These are phyloP conservation scores for Enteromius fasciolatus DNA, from an alignment of 2,797 vertebrate species.

Conservation along the genomic window DNA sequence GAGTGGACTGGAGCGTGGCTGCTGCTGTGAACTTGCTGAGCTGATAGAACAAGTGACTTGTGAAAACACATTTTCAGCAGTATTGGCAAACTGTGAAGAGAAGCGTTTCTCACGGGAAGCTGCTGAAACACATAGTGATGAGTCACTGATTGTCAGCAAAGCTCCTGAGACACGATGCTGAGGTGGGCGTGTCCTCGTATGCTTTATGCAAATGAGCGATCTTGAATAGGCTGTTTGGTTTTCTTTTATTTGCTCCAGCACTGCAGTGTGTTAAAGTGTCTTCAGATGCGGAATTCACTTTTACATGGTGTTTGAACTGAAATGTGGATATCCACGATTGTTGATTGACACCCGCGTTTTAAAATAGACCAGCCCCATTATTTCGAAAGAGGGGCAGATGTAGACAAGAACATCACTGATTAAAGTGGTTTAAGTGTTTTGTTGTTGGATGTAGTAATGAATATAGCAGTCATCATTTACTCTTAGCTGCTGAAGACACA, in stretches of 20 bases:
- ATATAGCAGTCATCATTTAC: too few species aligned
- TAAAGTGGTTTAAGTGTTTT: too few species aligned
- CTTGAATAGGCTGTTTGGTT: background rate
- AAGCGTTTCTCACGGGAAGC: background rate
- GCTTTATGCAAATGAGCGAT: background rate
- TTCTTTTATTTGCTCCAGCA: background rate
- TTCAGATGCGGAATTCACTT: too few species aligned
- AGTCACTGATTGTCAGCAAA: background rate
- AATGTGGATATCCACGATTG: too few species aligned
- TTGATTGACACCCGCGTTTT: too few species aligned
- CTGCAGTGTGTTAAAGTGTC: background rate
- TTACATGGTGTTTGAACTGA: too few species aligned
- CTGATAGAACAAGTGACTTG: constrained; percentile 10
- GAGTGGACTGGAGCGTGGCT: background rate
- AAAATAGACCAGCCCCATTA: too few species aligned
- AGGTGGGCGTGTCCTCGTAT: background rate
- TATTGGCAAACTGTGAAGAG: constrained; percentile 2
- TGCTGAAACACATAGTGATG: background rate
- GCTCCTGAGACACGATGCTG: background rate
- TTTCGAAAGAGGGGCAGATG: too few species aligned
- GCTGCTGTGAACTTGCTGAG: constrained; percentile 5
- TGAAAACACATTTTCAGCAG: constrained; percentile 32
- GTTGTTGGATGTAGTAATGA: too few species aligned
- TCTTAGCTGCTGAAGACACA: too few species aligned
- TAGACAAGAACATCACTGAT: too few species aligned